phyloP scores from a whole-genome alignment of 30 jellyfish, hydroid and myxozoan species.

The Rhopilema esculentum region DNA sequence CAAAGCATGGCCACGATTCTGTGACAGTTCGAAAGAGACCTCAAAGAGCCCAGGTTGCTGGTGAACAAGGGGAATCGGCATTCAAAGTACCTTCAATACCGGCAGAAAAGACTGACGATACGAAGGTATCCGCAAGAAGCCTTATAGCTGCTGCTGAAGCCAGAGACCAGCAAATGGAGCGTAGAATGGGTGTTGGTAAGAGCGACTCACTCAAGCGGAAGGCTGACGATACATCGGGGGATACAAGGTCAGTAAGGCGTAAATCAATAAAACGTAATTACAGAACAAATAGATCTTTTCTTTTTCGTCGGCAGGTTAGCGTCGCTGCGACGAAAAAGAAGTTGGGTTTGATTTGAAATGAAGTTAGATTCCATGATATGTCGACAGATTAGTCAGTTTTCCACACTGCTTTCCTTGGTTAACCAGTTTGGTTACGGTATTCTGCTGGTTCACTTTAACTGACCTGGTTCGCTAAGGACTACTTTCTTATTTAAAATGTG shows the following conservation, averaged over 20 bases:
- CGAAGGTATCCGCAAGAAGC: slow-evolving; percentile 52
- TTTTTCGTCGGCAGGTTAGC: slow-evolving; percentile 66
- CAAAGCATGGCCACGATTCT: neutral
- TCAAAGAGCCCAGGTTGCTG: neutral
- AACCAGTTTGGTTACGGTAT: neutral
- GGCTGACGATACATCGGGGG: slow-evolving; percentile 58
- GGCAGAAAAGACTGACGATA: slow-evolving; percentile 7
- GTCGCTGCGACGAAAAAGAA: slow-evolving; percentile 50
- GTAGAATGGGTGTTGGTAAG: neutral
- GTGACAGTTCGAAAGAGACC: slow-evolving; percentile 32
- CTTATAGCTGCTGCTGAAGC: slow-evolving; percentile 88
- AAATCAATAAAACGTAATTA: slow-evolving; percentile 46
- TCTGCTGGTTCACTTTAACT: neutral
- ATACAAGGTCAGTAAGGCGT: slow-evolving; percentile 78
- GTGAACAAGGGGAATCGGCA: slow-evolving; percentile 5
- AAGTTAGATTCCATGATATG: neutral
- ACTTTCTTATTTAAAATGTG: neutral
- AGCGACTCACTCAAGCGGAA: slow-evolving; percentile 66
- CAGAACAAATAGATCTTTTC: slow-evolving; percentile 54
- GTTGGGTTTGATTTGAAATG: slow-evolving; percentile 32
- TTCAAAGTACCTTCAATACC: slow-evolving; percentile 36
- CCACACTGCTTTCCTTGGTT: neutral
- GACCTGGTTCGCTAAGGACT: neutral
- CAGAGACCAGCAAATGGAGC: slow-evolving; percentile 29
- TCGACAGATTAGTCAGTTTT: neutral